Percentiles rank a stretch among this genome's conserved stretches.
These are phyloP conservation scores for Eutolmus rufibarbis DNA, from an alignment of 2,888 invertebrate species.

Conservation along the genomic window DNA sequence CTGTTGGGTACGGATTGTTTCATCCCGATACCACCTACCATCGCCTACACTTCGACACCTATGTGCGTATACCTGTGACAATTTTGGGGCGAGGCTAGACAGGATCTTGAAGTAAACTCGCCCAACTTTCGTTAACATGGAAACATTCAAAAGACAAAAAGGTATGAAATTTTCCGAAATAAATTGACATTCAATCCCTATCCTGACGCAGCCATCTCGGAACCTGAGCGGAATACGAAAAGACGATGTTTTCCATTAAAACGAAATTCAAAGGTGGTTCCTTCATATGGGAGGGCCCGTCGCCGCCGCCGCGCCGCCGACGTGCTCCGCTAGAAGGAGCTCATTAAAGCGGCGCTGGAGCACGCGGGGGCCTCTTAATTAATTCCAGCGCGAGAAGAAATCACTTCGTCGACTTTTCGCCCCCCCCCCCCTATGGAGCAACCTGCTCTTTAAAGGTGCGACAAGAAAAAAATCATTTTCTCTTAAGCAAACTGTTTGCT, in stretches of 20 bases:
- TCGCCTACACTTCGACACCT: background rate
- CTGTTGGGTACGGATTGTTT: background rate
- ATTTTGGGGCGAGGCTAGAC: background rate
- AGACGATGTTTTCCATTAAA: background rate
- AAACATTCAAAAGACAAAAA: background rate
- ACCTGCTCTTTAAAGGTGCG: background rate
- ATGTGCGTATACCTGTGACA: background rate
- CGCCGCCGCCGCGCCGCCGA: too few species aligned
- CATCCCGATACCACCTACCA: background rate
- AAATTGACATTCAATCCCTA: background rate
- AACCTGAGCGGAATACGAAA: background rate
- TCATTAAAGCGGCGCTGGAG: background rate
- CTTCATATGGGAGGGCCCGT: background rate
- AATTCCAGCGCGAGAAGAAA: background rate
- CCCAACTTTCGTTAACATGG: background rate
- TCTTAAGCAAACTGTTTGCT: background rate
- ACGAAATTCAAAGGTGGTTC: background rate
- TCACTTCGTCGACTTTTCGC: background rate
- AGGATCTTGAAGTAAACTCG: background rate
- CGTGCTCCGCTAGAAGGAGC: background rate
- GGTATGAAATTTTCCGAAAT: background rate
- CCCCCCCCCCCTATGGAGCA: background rate
- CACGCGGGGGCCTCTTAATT: background rate
- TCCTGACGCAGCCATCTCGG: background rate
- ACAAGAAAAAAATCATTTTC: background rate